Evolutionary conservation across 2,888 invertebrate species (phyloP), one percentile per base, ranked within the genome.

Genomic region (Harpalus rufipes): DNA sequence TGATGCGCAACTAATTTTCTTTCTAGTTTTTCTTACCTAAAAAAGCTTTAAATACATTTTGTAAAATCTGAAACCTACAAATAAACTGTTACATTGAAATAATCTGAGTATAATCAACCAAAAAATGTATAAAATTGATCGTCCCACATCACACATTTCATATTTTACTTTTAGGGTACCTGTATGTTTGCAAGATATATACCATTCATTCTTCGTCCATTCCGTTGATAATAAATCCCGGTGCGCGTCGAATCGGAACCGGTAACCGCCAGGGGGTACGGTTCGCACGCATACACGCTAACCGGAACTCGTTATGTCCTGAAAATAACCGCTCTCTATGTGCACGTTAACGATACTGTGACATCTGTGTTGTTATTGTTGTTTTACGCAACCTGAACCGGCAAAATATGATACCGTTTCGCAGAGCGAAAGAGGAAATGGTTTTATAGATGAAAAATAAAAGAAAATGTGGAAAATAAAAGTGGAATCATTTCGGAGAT

Each of bases 321-420:
- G n/a, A 32, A 39, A 68, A 68, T 32, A 32, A 68, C 68, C 68
- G 39, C 32, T 68, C 68, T 68, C 7, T 68, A 68, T 68, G 68
- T 68, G 68, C 68, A 39, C 68, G 68, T 68, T 68, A 68, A 68
- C 68, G 68, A 68, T 68, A 68, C 39, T 68, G 32, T 68, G 68
- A 68, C 68, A 68, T 68, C 68, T 68, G 68, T 68, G 68, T 68
- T 68, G 68, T 68, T 68, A 68, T 68, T 68, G 63, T 63, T 63
- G 63, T 63, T 68, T 68, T 39, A 68, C 68, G 68, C 39, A 68
- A 68, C 32, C 25, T 32, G 68, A 68, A 68, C 68, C 68, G 68
- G 14, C n/a, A 68, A 68, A 39, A 68, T 68, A 68, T 68, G 68
- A 68, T 39, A 68, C 68, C 12, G n/a, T 18, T 25, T 63, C 63